Evolutionary conservation across 2,113 vertebrate species (phyloP).

Genomic region (Cathartes aura): DNA sequence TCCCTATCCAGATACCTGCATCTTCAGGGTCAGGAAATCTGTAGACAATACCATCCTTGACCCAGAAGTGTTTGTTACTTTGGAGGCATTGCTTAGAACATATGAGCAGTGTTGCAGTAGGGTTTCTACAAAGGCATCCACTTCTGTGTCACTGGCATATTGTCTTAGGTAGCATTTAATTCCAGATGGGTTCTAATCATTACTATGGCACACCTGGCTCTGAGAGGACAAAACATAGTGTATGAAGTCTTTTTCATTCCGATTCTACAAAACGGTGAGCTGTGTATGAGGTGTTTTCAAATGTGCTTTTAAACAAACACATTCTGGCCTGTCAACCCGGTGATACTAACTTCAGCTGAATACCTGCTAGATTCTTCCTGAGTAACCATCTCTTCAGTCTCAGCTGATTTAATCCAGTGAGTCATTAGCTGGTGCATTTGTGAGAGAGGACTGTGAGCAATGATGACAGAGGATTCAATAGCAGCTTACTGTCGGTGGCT

Average conservation of each 20-base stretch:
- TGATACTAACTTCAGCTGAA: neutral
- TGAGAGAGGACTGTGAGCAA: neutral
- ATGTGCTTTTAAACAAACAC: neutral
- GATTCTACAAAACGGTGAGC: neutral
- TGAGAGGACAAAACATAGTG: neutral
- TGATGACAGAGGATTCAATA: neutral
- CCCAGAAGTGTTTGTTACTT: neutral
- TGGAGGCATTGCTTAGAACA: neutral
- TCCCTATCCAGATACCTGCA: neutral
- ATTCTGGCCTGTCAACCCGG: neutral
- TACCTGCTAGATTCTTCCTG: neutral
- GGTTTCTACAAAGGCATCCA: neutral
- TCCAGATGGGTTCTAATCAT: neutral
- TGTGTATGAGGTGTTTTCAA: neutral
- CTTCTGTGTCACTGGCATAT: neutral
- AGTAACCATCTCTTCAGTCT: neutral
- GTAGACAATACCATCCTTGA: neutral
- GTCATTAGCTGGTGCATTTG: neutral
- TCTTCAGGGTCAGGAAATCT: neutral
- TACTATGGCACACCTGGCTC: neutral
- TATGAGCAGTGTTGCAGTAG: accelerated
- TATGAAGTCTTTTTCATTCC: neutral
- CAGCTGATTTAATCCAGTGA: neutral
- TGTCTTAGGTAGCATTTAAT: neutral
- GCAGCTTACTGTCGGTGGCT: neutral